phyloP scores from a whole-genome alignment of 2,888 invertebrate genomes.

The Tachina fera region DNA sequence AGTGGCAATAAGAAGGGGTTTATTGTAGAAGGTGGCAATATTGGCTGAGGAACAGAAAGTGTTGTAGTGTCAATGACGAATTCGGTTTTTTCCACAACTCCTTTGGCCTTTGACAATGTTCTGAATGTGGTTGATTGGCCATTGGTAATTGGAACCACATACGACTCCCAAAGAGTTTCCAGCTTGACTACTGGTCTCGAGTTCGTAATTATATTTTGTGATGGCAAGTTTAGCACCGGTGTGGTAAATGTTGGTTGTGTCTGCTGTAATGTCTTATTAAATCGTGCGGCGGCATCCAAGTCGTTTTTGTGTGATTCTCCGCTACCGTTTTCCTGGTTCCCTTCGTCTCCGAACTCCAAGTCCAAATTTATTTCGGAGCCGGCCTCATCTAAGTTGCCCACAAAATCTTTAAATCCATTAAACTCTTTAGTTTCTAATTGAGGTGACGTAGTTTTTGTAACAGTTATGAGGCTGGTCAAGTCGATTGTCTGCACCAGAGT shows the following conservation, averaged over 20 bases:
- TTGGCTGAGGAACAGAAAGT: slow-evolving; percentile 53
- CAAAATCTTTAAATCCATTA: slow-evolving; percentile 94
- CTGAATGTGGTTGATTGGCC: slow-evolving; percentile 90
- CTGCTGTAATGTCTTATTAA: slow-evolving; percentile 44
- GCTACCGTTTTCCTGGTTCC: slow-evolving; percentile 84
- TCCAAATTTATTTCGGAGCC: slow-evolving; percentile 94
- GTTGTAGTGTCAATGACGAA: slow-evolving; percentile 90
- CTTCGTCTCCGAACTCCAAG: slow-evolving; percentile 92
- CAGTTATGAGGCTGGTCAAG: slow-evolving; percentile 93
- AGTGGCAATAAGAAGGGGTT: slow-evolving; percentile 84
- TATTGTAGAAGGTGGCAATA: slow-evolving; percentile 71
- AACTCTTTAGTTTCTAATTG: slow-evolving; percentile 92
- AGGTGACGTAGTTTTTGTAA: slow-evolving; percentile 94
- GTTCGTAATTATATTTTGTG: slow-evolving; percentile 89
- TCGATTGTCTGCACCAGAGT: slow-evolving; percentile 95
- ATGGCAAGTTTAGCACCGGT: slow-evolving; percentile 82
- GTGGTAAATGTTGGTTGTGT: slow-evolving; percentile 21
- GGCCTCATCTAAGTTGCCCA: slow-evolving; percentile 93
- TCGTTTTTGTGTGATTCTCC: slow-evolving; percentile 73
- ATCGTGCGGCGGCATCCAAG: slow-evolving; percentile 12
- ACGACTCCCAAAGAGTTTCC: slow-evolving; percentile 92
- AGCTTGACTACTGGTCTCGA: slow-evolving; percentile 90
- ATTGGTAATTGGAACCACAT: slow-evolving; percentile 90
- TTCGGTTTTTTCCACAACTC: slow-evolving; percentile 91
- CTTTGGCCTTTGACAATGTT: slow-evolving; percentile 91